These are phyloP conservation scores for Psittacula cyanocephala DNA, from an alignment of 2,113 vertebrate species.

Conservation along the genomic window DNA sequence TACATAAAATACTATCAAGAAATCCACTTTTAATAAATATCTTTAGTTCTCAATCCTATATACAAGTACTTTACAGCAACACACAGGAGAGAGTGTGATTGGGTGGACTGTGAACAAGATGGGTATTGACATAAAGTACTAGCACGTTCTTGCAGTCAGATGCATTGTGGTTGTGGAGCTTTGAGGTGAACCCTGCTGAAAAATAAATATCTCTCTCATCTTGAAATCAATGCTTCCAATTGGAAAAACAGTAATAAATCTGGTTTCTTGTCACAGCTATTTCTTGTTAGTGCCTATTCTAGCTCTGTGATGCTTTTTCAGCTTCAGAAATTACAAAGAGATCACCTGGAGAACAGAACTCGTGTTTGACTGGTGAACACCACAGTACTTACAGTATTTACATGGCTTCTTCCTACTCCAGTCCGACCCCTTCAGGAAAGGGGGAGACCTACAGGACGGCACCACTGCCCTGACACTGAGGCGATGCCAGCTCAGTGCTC, in stretches of 20 bases:
- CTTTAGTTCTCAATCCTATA: constrained; percentile 85
- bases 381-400: neutral
- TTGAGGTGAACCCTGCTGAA: constrained; percentile 50
- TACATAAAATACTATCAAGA: constrained; percentile 76
- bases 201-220: constrained; percentile 75
- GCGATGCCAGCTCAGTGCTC: neutral
- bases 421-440: neutral
- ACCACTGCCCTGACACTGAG: neutral
- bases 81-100: constrained; percentile 74
- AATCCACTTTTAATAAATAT: constrained; percentile 92
- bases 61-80: constrained; percentile 88
- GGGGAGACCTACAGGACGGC: neutral
- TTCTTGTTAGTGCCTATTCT: neutral
- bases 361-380: neutral
- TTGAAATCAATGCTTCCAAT: neutral
- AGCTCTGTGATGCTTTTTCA: neutral
- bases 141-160: constrained; percentile 84
- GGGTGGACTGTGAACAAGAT: constrained; percentile 62
- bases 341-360: neutral
- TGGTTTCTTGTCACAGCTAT: neutral
- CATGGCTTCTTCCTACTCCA: neutral
- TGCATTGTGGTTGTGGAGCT: constrained; percentile 77
- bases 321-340: neutral
- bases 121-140: constrained; percentile 69
- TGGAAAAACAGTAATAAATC: neutral